Evolutionary conservation across 2,797 vertebrate species (phyloP).

Genomic region (Anguilla pacifica): DNA sequence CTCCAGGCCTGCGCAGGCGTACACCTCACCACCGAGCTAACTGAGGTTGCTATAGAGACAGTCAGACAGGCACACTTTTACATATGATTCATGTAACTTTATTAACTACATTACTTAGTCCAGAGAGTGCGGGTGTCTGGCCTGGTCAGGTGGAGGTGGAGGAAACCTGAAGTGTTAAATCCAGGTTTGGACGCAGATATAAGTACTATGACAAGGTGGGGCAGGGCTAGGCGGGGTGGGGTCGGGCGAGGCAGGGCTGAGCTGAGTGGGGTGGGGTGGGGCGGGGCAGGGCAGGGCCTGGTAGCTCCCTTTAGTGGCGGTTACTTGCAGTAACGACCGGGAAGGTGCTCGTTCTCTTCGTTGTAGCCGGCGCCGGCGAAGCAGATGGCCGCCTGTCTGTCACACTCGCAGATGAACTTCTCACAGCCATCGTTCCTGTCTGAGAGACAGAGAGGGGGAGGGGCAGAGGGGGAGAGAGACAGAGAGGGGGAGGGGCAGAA

Average conservation of each 20-base stretch:
- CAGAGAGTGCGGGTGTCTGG: neutral
- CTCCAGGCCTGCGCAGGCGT: too few relatives aligned
- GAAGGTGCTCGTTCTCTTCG: constrained; percentile 49
- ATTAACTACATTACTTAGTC: neutral
- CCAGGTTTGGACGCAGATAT: neutral
- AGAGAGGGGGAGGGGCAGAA: constrained; percentile 20
- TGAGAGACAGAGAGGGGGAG: constrained; percentile 45
- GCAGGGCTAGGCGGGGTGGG: too few relatives aligned
- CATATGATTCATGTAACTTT: neutral
- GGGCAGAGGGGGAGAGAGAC: neutral
- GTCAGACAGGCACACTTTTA: neutral
- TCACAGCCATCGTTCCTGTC: constrained; percentile 68
- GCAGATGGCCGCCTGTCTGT: constrained; percentile 76
- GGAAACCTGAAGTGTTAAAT: neutral
- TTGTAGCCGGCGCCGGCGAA: constrained; percentile 69
- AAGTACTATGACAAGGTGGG: neutral
- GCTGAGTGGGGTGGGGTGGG: neutral
- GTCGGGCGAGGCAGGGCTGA: neutral
- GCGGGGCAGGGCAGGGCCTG: neutral
- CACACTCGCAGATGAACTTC: constrained; percentile 81
- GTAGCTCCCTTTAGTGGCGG: neutral
- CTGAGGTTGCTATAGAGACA: neutral
- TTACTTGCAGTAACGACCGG: constrained; percentile 55
- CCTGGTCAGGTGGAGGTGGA: too few relatives aligned
- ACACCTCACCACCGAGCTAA: too few relatives aligned